A percentile compares a stretch with the other conserved stretches of the same genome.
These are phyloP conservation scores for Erpornis zantholeuca DNA, from an alignment of 2,113 vertebrate genomes.

Conservation along the genomic window DNA sequence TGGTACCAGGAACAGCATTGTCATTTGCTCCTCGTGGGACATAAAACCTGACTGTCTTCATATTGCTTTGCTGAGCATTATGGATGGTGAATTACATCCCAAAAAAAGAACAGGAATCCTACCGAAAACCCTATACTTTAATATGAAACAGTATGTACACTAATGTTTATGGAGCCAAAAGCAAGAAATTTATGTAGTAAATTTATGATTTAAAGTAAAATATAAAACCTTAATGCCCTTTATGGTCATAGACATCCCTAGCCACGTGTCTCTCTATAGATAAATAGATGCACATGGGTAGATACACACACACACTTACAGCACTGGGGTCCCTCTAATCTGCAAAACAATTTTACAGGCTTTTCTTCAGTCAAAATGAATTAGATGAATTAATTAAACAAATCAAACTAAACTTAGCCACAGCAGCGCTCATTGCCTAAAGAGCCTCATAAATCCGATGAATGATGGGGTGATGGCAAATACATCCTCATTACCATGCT, in stretches of 20 bases:
- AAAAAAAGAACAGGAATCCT: neutral
- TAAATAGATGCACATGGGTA: neutral
- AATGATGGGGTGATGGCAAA: constrained; percentile 59
- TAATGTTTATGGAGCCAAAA: neutral
- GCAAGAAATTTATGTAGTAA: neutral
- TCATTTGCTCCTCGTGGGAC: neutral
- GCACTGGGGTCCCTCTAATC: neutral
- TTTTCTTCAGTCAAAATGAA: constrained; percentile 38
- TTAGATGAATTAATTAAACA: constrained; percentile 57
- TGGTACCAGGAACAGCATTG: neutral
- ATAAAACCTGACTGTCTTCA: neutral
- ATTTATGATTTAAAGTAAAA: neutral
- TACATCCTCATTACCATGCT: constrained; percentile 70
- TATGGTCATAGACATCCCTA: neutral
- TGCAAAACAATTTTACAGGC: neutral
- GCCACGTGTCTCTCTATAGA: neutral
- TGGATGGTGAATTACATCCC: neutral
- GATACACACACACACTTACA: neutral
- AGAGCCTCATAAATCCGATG: constrained; percentile 60
- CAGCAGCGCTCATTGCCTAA: constrained; percentile 32
- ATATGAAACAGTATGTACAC: neutral
- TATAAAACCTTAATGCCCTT: neutral
- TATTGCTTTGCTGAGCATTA: neutral
- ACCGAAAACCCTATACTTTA: neutral
- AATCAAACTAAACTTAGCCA: constrained; percentile 61